phyloP scores from a whole-genome alignment of 2,888 invertebrate genomes.

The Lasioglossum pauxillum region DNA sequence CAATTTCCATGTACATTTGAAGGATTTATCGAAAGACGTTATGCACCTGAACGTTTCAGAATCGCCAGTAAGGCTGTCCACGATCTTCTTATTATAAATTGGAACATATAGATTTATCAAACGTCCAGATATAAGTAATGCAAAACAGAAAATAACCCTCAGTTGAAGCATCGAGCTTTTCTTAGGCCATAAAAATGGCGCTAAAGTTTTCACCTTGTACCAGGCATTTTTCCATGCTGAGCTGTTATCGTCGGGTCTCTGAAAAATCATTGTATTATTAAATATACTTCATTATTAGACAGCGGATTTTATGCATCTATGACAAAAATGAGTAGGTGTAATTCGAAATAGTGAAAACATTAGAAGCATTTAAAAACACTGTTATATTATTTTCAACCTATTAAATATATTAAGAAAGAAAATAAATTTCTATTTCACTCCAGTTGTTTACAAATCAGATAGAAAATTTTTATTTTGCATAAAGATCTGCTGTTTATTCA shows the following conservation, averaged over 20 bases:
- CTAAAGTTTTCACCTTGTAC: conserved; percentile 91
- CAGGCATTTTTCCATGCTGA: conserved; percentile 93
- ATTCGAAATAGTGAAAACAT: no score
- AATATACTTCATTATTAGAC: background rate
- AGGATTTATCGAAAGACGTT: background rate
- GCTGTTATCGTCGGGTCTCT: conserved; percentile 86
- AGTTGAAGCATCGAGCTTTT: conserved; percentile 91
- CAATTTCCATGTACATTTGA: background rate
- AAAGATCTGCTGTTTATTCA: no score
- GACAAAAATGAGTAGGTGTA: no score
- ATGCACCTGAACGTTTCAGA: conserved; percentile 77
- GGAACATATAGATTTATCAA: conserved; percentile 96
- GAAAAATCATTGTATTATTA: conserved; percentile 47
- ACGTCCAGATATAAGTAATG: conserved; percentile 91
- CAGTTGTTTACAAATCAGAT: no score
- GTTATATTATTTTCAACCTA: no score
- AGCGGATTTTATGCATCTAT: no score
- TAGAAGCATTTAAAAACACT: no score
- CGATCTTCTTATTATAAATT: conserved; percentile 96
- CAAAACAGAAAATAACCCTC: conserved; percentile 92
- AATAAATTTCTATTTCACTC: no score
- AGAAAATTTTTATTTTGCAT: no score
- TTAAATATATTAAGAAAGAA: no score
- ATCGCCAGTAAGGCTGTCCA: conserved; percentile 77
- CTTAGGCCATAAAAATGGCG: conserved; percentile 98